Evolutionary conservation across 1,140 invertebrate species (phyloP).

Genomic region (Drosophila pruinosa): DNA sequence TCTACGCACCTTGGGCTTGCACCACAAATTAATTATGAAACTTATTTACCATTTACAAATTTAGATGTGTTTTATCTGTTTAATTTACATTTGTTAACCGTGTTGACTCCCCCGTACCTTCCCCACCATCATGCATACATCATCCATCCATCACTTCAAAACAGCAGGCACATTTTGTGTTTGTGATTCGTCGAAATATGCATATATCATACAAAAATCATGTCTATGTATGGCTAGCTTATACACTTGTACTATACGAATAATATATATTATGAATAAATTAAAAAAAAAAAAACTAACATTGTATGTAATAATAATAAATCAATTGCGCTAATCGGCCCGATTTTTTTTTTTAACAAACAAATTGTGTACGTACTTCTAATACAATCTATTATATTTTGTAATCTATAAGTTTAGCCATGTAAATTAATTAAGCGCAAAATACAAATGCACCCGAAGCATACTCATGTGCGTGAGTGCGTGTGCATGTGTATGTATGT

Average conservation of each 20-base stretch:
- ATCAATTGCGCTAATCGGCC: background rate
- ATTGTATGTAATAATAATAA: background rate
- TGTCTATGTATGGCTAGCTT: constrained; percentile 16
- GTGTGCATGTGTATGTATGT: constrained; percentile 10
- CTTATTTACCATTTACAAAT: background rate
- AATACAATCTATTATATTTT: constrained; percentile 4
- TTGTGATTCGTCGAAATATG: constrained; percentile 24
- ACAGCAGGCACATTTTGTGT: background rate
- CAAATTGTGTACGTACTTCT: constrained; percentile 3
- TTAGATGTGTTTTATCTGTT: background rate
- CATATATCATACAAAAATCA: constrained; percentile 19
- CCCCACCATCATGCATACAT: background rate
- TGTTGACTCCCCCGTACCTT: background rate
- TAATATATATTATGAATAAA: constrained; percentile 14
- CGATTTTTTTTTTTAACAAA: constrained; percentile 1
- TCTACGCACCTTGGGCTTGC: background rate
- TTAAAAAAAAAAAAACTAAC: background rate
- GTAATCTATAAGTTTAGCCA: constrained; percentile 2
- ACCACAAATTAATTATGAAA: background rate
- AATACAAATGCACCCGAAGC: constrained; percentile 1
- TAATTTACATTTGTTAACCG: background rate
- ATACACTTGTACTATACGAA: constrained; percentile 24
- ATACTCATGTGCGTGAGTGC: constrained; percentile 6
- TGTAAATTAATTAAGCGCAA: constrained; percentile 19
- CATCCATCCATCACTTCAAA: background rate